These are phyloP conservation scores for Gavialis gangeticus DNA, from an alignment of 2,113 vertebrate genomes.

Conservation along the genomic window DNA sequence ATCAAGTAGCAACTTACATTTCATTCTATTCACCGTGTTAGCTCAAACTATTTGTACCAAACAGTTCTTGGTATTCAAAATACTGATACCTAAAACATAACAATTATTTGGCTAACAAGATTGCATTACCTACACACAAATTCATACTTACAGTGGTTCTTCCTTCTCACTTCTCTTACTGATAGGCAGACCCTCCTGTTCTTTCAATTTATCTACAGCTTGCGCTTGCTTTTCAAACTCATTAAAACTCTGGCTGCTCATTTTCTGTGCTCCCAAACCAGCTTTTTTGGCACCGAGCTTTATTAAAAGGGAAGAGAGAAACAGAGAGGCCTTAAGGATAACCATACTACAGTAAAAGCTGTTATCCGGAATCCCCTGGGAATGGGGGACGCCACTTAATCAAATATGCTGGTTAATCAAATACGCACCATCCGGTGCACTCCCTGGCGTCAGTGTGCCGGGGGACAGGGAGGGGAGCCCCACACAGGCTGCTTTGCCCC, in stretches of 20 bases:
- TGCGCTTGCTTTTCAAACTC: constrained; percentile 92
- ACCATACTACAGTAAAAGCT: neutral
- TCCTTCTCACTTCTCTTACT: constrained; percentile 74
- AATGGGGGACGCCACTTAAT: too few species aligned
- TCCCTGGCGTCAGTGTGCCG: too few species aligned
- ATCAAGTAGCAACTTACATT: neutral
- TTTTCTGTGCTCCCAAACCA: constrained; percentile 94
- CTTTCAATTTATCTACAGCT: constrained; percentile 88
- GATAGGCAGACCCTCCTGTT: constrained; percentile 72
- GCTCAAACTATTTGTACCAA: neutral
- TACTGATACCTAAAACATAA: neutral
- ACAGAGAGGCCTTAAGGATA: neutral
- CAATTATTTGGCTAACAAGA: neutral
- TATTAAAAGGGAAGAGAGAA: neutral
- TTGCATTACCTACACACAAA: neutral
- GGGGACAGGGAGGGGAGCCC: too few species aligned
- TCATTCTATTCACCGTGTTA: neutral
- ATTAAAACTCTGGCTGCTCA: constrained; percentile 88
- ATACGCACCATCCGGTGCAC: too few species aligned
- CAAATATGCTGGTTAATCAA: too few species aligned
- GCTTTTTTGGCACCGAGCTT: constrained; percentile 91
- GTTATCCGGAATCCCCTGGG: too few species aligned
- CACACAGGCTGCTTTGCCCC: too few species aligned
- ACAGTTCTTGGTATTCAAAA: neutral
- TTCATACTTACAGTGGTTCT: constrained; percentile 83